Evolutionary conservation across 2,797 vertebrate species (phyloP), one percentile per base, ranked within the genome.

Genomic region (Sebastolobus alascanus): DNA sequence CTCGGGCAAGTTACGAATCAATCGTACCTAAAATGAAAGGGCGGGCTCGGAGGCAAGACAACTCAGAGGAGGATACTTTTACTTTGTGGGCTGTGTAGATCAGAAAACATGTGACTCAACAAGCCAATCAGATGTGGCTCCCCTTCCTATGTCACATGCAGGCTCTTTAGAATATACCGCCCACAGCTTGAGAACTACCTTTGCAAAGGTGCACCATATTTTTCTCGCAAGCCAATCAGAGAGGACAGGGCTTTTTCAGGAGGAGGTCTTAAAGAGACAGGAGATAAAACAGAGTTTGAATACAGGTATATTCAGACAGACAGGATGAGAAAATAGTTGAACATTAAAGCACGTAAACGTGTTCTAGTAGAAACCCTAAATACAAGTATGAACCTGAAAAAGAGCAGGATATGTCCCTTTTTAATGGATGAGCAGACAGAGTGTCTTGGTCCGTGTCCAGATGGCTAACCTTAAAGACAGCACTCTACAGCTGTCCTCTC

Each of bases 391-490:
- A n/a, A 52, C 50, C 50, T 52, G 18, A n/a, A 52, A n/a, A n/a
- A n/a, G 20, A 52, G 50, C 50, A 52, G 0, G 50, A 52, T 52
- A n/a, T n/a, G 50, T 52, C 50, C 16, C 43, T 14, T 46, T 70
- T 61, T 66, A 35, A 60, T 46, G 67, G 33, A 70, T 29, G 56
- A 74, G 63, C 71, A 56, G 22, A 33, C 58, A 70, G 40, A 59
- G 73, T 7, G 77, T 77, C 79, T 85, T 60, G 79, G 82, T 81
- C 64, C 20, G 69, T 16, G 82, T 89, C 91, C 90, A 93, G 89
- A 90, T 92, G 85, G 89, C 82, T 91, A 91, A 92, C 91, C 93
- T 94, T 92, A 93, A 90, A 90, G 78, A 89, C 83, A 76, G 71
- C 80, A 59, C 79, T 82, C 77, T 68, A 75, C 89, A 92, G 87